These are phyloP conservation scores for Leptinotarsa texana DNA, from an alignment of 1,140 invertebrate species.

Conservation along the genomic window DNA sequence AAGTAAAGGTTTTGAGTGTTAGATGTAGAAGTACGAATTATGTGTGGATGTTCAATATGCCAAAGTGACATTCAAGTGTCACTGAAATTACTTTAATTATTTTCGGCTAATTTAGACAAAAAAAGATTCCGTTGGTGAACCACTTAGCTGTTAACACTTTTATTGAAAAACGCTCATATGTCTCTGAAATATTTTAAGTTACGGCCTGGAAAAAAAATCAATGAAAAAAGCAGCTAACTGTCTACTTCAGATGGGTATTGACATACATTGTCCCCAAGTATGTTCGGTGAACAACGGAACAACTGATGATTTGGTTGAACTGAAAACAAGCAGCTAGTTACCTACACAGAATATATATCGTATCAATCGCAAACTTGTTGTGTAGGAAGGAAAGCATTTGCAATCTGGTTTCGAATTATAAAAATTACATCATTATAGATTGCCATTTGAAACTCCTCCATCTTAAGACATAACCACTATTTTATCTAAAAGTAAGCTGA, in stretches of 20 bases:
- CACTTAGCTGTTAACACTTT: no score
- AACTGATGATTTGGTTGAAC: not conserved
- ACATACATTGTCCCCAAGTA: not conserved
- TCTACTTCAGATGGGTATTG: not conserved
- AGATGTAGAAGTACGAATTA: no score
- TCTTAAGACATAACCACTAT: slow-evolving; percentile 4
- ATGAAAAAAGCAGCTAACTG: not conserved
- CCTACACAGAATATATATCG: not conserved
- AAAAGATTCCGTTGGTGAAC: no score
- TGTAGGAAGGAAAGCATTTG: slow-evolving; percentile 16
- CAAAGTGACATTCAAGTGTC: no score
- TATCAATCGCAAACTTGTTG: slow-evolving; percentile 2
- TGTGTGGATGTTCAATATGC: no score
- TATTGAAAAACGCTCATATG: no score
- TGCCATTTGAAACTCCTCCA: slow-evolving; percentile 7
- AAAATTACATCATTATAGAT: slow-evolving; percentile 7
- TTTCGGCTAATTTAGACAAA: no score
- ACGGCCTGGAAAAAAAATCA: not conserved
- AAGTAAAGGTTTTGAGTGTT: no score
- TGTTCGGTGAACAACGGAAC: not conserved
- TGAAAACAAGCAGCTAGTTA: not conserved
- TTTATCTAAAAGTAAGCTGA: not conserved
- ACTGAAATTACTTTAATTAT: no score
- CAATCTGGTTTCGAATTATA: slow-evolving; percentile 16
- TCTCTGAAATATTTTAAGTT: not conserved